phyloP scores from a whole-genome alignment of 2,888 invertebrate species.

The Coelinius sp. region DNA sequence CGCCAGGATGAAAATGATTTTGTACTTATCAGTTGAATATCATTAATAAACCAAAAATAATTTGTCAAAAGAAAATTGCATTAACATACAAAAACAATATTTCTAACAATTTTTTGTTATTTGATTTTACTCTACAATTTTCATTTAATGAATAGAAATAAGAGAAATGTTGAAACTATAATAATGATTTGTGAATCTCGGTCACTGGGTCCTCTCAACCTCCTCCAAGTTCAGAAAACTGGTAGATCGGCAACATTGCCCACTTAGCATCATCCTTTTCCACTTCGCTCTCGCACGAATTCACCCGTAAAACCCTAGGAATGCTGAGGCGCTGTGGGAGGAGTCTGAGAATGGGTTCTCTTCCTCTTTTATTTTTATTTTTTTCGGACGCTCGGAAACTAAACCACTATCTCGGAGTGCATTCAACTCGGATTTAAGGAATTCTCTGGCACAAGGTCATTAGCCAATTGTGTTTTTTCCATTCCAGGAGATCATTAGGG shows the following conservation, averaged over 20 bases:
- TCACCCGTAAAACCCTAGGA: conserved; percentile 18
- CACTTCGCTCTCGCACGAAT: conserved; percentile 21
- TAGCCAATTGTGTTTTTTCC: background rate
- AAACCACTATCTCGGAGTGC: conserved; percentile 13
- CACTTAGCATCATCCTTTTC: conserved; percentile 16
- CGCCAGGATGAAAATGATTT: too few species aligned
- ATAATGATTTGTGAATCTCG: conserved; percentile 58
- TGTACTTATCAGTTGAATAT: too few species aligned
- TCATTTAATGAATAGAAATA: background rate
- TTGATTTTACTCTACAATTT: background rate
- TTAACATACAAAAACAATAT: background rate
- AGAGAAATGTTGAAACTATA: conserved; percentile 51
- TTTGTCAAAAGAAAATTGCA: background rate
- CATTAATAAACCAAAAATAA: background rate
- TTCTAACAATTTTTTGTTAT: background rate
- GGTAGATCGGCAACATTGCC: conserved; percentile 8
- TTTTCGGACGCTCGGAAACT: background rate
- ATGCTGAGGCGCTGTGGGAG: background rate
- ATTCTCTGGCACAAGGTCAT: conserved; percentile 18
- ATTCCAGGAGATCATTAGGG: background rate
- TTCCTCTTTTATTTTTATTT: background rate
- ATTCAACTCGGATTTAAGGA: conserved; percentile 18
- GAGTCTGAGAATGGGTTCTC: conserved; percentile 1
- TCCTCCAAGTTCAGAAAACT: conserved; percentile 40
- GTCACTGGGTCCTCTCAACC: conserved; percentile 62